Conservation (phyloP, 2,888 invertebrate genomes). For the Pediacus dermestoides region DNA sequence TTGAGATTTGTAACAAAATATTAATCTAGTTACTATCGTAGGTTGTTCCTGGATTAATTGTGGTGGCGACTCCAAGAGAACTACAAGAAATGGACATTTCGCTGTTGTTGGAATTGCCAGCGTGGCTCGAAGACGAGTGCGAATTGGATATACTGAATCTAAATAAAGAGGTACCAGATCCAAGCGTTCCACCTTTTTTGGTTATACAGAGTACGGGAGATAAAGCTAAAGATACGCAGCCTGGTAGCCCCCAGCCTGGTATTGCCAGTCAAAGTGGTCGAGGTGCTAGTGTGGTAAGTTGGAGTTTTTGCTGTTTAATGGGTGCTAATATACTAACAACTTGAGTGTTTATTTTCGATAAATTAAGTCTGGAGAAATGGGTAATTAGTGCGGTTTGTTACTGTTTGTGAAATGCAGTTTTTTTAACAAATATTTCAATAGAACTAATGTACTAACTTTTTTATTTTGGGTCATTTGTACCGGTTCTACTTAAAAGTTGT, state of each 20-base stretch:
- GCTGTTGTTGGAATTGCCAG: constrained; percentile 80
- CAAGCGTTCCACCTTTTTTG: constrained; percentile 70
- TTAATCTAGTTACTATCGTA: constrained; percentile 43
- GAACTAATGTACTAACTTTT: no score
- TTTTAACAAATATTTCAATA: no score
- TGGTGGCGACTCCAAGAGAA: constrained; percentile 90
- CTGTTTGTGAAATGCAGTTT: no score
- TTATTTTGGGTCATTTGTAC: no score
- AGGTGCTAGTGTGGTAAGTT: constrained; percentile 81
- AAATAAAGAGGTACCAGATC: constrained; percentile 60
- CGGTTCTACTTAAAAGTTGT: no score
- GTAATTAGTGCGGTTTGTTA: no score
- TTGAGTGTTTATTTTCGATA: no score
- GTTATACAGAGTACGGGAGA: constrained; percentile 75
- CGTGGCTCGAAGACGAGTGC: constrained; percentile 96
- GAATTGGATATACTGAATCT: constrained; percentile 91
- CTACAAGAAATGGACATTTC: constrained; percentile 98
- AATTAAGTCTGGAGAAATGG: no score
- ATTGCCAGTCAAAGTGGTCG: constrained; percentile 79
- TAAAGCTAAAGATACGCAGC: constrained; percentile 53
- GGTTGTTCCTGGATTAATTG: constrained; percentile 78
- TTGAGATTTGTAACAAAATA: no score
- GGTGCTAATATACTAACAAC: no score
- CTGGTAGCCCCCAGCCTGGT: constrained; percentile 67
- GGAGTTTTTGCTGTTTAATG: no score